These are phyloP conservation scores for Zygaena filipendulae DNA, from an alignment of 2,888 invertebrate species.

Conservation along the genomic window DNA sequence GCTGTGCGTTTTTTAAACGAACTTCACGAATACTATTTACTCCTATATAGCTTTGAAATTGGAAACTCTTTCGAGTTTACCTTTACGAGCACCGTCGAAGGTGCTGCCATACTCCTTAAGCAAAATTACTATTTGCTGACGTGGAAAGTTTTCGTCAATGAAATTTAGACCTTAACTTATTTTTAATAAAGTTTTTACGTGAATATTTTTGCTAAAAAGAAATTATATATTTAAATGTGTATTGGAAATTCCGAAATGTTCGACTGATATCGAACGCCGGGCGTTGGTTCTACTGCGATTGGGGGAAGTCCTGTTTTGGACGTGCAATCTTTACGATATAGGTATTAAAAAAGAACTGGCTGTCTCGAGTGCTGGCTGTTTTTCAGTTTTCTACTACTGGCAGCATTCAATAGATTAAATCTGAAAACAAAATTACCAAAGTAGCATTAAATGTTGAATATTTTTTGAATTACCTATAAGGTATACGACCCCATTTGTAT, in stretches of 20 bases:
- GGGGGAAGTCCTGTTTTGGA: constrained; percentile 34
- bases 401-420: too few species aligned
- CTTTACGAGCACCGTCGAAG: constrained; percentile 44
- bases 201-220: too few species aligned
- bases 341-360: too few species aligned
- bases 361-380: too few species aligned
- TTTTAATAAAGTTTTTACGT: constrained; percentile 13
- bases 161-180: constrained; percentile 20
- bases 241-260: constrained; percentile 62
- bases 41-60: constrained; percentile 30
- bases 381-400: too few species aligned
- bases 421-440: too few species aligned
- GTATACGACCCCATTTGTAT: too few species aligned
- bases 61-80: constrained; percentile 55
- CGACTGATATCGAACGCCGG: constrained; percentile 45
- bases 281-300: constrained; percentile 51
- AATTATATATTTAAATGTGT: too few species aligned
- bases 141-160: constrained; percentile 4
- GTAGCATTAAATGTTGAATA: too few species aligned
- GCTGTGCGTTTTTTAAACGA: constrained; percentile 24
- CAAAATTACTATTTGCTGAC: constrained; percentile 24
- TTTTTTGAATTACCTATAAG: too few species aligned
- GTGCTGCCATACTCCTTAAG: too few species aligned
- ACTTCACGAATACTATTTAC: constrained; percentile 9
- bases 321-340: constrained; percentile 41